Evolutionary conservation across 92 coral and sea anemone species (phyloP), one percentile per base, ranked within the genome.

Genomic region (Pocillopora meandrina): DNA sequence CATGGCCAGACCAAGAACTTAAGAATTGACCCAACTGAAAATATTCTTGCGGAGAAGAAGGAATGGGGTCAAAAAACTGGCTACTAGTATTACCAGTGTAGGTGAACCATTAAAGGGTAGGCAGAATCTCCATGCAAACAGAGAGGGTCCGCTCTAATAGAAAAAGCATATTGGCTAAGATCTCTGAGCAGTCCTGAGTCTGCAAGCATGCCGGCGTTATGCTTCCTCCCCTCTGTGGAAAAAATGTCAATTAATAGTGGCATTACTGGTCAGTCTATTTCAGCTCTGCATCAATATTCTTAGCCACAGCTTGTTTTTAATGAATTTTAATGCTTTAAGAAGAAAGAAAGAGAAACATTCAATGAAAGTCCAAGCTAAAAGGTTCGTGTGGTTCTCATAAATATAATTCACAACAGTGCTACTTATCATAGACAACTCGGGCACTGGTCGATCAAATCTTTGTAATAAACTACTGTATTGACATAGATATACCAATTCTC

Each of bases 401-500:
- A 90, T 86, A 49, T 8, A 68, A n/a, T 90, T 85, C 20, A 76
- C 49, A 9, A 90, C 82, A n/a, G 33, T 26, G 72, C 85, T 89
- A 33, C 72, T 15, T 34, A 89, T 85, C 86, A 85, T 89, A 74
- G 81, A 57, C 12, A 88, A 67, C 61, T 69, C 89, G 2, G 90
- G 87, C 3, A 82, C 90, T 6, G 91, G 68, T 60, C 84, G 36
- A 19, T 84, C 93, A 76, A 90, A 90, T 47, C 72, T 70, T 11
- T 59, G 67, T 35, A 90, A 64, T 82, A 90, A 31, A 66, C 86
- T 82, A 19, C 71, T 49, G 61, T 81, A 82, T 6, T 90, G 74
- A 76, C 93, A 90, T n/a, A 90, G 93, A 76, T 86, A 90, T 56
- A 76, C 70, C 61, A 90, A 61, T 33, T 90, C 31, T 13, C 14